Base-by-base conservation (phyloP, 2,797 vertebrate species). In the Eulemur rubriventer region DNA sequence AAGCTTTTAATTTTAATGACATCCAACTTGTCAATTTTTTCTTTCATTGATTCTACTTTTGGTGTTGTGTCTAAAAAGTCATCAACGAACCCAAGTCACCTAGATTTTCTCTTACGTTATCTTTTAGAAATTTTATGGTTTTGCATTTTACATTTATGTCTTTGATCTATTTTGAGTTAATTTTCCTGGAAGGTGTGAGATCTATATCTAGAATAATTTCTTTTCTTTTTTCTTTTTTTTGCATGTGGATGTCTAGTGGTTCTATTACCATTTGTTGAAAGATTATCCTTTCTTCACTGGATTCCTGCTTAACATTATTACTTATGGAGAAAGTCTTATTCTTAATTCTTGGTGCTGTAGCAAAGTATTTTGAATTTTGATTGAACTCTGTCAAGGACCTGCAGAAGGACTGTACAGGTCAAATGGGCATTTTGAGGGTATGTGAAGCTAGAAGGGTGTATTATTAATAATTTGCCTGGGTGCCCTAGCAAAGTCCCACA, bases 1-100 rank as follows among this genome's bases (percentile, higher is more conserved):
- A 88, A 52, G 14, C 43, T 93, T 93, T 72, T 79, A 59, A 52
- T 78, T 94, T 96, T 79, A 85, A 43, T 50, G 4, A 73, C 86
- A 48, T 86, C 18, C 57, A 81, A 7, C 10, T 52, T 88, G 50
- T 7, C n/a, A 38, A 22, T 59, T 91, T 82, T 89, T 93, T 72
- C 52, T 69, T 86, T 61, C 35, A 46, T 84, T 43, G 30, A 76
- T 75, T 43, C 1, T 84, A 57, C 28, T 67, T 41, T 75, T 59
- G 9, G 65, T 90, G 22, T 85, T 65, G 22, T 50, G 46, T 65
- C 35, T 73, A 38, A 91, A 67, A 81, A 69, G 24, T 76, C 9
- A 59, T 82, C 18, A 6, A 20, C 3, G 70, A 79, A 55, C 46
- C 20, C 26, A 80, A 20, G 14, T 80, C 59, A 52, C 57, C 41